Base-by-base conservation (phyloP, 1,140 invertebrate genomes). In the Eubasilissa regina region DNA sequence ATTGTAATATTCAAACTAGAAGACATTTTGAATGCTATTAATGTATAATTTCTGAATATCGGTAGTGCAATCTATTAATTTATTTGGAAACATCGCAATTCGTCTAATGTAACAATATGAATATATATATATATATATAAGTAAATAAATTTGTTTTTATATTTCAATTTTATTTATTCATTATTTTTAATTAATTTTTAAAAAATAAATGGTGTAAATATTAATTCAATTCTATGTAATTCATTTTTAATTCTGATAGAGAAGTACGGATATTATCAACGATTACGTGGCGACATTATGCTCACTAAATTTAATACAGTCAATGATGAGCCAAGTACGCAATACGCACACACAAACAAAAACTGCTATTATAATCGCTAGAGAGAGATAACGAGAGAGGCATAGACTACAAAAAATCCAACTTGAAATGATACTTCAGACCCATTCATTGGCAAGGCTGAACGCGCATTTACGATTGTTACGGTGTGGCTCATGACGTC, bases 361-460 rank as follows among this genome's bases (percentile, higher is more conserved):
- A 51, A 8, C 11, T 51, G 11, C 11, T 12, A 51, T 51, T 51
- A 51, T 12, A 15, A 13, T 51, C 48, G 48, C 48, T 13, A 8
- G n/a, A 51, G 48, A 13, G 35, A 43, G 21, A 64, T 11, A 3
- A 25, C 35, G 35, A 64, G 19, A 64, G 35, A 25, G 19, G 47
- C 47, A 51, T 10, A 70, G 19, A 25, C 45, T 25, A 17, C 44
- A 66, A 66, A 44, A 62, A 64, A 64, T 4, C 9, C n/a, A 45
- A 47, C 13, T 17, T 10, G 17, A 58, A 17, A 48, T 47, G n/a
- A 21, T 51, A 70, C 47, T 53, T 70, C 25, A 48, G 17, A 51
- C 66, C 12, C 66, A 70, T 70, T 70, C 66, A 70, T 48, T 68
- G n/a, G 35, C 45, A 64, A 64, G 45, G 45, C 66, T 70, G 66